Base-by-base conservation (phyloP, 2,113 vertebrate species). In the Chinchilla lanigera region DNA sequence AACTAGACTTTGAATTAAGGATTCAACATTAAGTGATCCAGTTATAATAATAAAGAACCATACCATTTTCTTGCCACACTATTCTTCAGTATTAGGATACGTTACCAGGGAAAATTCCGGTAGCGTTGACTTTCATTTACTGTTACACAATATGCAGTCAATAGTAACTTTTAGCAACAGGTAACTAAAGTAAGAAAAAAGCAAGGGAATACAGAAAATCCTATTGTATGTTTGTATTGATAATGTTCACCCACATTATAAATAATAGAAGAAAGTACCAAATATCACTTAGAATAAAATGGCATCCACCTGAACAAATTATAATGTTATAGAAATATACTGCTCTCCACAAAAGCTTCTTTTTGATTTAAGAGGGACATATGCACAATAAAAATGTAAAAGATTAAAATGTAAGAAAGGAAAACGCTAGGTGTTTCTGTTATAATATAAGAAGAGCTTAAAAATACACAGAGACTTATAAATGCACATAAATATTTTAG, bases 1-100 rank as follows among this genome's bases (percentile, higher is more conserved):
- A 94, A 81, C 26, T 67, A 47, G 77, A 38, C 24, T 96, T 71
- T 67, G 11, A 97, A 97, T 73, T 89, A 93, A 90, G 11, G 22
- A 84, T 30, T 69, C 56, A 77, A 50, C 26, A 60, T 41, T 69
- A 44, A 47, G 26, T 63, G 75, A 86, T 73, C 61, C 41, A 44
- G 75, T 69, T 77, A 69, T 75, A 38, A 90, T 35, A 77, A 81
- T 41, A 47, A 17, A 92, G 7, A 88, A 71, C 1, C 65, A 50
- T 12, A 41, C 75, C 63, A 28, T 69, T 88, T 83, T 80, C 20
- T 20, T 86, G 75, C 60, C 67, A 54, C n/a, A 65, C 16, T 75
- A 4, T 52, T 77, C 20, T 30, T 35, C 67, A 86, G 13, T 26
- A 12, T 7, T 89, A 54, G 71, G 84, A 86, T 61, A 20, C 16